phyloP scores from a whole-genome alignment of 2,888 invertebrate genomes.

The Autographa gamma region DNA sequence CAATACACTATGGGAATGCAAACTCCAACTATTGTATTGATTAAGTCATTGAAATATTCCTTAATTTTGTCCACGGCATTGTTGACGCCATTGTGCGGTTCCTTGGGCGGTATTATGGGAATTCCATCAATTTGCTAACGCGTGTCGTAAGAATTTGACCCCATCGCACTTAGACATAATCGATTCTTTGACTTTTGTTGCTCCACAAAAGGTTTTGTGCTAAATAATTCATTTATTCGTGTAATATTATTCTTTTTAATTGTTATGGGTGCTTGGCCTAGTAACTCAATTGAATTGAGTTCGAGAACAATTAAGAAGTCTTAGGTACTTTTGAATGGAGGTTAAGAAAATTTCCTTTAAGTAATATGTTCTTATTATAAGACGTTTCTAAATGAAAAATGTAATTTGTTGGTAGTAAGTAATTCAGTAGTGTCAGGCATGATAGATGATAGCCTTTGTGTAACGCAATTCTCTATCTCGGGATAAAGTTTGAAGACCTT shows the following conservation, averaged over 20 bases:
- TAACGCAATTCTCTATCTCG: constrained; percentile 34
- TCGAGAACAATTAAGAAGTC: constrained; percentile 32
- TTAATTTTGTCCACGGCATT: constrained; percentile 78
- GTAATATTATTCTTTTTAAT: constrained; percentile 77
- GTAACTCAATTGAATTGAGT: constrained; percentile 29
- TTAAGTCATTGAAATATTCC: constrained; percentile 85
- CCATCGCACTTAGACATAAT: constrained; percentile 68
- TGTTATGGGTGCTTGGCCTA: constrained; percentile 74
- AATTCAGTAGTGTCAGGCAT: constrained; percentile 53
- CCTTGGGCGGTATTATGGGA: constrained; percentile 86
- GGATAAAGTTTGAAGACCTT: constrained; percentile 41
- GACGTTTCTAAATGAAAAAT: constrained; percentile 47
- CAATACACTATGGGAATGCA: constrained; percentile 85
- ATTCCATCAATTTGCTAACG: constrained; percentile 84
- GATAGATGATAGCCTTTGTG: constrained; percentile 57
- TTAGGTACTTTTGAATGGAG: constrained; percentile 7
- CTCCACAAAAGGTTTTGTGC: constrained; percentile 78
- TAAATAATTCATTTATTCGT: constrained; percentile 80
- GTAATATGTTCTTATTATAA: constrained; percentile 13
- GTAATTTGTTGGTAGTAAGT: constrained; percentile 39
- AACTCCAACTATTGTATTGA: constrained; percentile 85
- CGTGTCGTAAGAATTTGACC: constrained; percentile 81
- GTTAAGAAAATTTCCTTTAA: constrained; percentile 27
- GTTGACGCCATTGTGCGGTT: constrained; percentile 74
- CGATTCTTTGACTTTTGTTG: constrained; percentile 75